Conservation (phyloP, 2,888 invertebrate genomes). For the Nomada hirtipes region DNA sequence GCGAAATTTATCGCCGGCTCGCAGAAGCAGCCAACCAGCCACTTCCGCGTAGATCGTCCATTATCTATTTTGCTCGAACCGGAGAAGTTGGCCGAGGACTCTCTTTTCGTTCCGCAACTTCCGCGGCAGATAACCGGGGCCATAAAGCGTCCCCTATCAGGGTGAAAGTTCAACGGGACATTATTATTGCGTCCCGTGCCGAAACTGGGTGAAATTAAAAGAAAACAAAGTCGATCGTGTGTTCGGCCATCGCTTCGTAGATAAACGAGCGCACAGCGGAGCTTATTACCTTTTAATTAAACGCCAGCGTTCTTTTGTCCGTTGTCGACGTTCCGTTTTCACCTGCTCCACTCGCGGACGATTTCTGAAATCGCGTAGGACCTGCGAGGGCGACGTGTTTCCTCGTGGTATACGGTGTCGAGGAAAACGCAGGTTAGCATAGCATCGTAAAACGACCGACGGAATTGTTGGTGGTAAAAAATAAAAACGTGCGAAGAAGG, state of each 20-base stretch:
- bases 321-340: no score
- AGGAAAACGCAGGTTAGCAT: background rate
- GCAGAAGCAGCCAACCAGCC: constrained; percentile 22
- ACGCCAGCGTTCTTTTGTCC: constrained; percentile 1
- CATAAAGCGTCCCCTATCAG: constrained; percentile 56
- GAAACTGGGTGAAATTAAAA: constrained; percentile 73
- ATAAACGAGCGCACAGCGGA: constrained; percentile 33
- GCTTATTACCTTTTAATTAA: constrained; percentile 73
- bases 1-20: constrained; percentile 48
- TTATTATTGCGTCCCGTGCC: constrained; percentile 62
- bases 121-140: constrained; percentile 55
- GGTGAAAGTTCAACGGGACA: constrained; percentile 60
- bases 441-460: constrained; percentile 23
- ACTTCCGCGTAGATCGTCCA: constrained; percentile 45
- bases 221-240: constrained; percentile 65
- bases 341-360: no score
- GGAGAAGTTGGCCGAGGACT: constrained; percentile 39
- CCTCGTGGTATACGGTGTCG: background rate
- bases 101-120: constrained; percentile 59
- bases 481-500: constrained; percentile 2
- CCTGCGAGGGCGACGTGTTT: background rate
- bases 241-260: constrained; percentile 37
- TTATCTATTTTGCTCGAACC: constrained; percentile 45
- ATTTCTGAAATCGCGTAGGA: background rate
- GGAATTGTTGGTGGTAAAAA: constrained; percentile 20